Percentiles rank a stretch among this genome's conserved stretches.
Conservation (phyloP, 2,888 invertebrate genomes). For the Gastrophysa polygoni region DNA sequence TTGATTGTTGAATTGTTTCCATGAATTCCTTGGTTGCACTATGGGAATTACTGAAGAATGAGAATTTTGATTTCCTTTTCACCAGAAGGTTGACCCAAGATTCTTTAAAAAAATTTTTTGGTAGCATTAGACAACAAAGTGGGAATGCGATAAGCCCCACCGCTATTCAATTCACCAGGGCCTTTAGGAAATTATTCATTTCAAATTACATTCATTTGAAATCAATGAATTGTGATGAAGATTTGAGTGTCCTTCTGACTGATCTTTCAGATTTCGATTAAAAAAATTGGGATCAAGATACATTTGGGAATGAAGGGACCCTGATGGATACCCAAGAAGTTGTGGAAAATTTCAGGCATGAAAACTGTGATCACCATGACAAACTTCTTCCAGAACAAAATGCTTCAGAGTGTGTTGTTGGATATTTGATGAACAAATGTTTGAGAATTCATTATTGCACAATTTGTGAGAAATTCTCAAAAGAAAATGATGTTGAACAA, state of each 20-base stretch:
- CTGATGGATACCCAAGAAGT: neutral
- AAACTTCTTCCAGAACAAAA: conserved; percentile 6
- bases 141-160: conserved; percentile 16
- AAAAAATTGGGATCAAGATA: neutral
- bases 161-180: conserved; percentile 13
- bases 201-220: conserved; percentile 1
- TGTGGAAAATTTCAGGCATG: neutral
- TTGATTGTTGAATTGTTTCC: conserved; percentile 15
- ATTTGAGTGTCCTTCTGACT: conserved; percentile 7
- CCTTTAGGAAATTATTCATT: conserved; percentile 15
- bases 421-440: conserved; percentile 5
- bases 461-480: neutral
- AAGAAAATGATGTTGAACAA: conserved; percentile 9
- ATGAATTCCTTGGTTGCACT: conserved; percentile 15
- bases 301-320: neutral
- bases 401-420: conserved; percentile 3
- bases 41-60: conserved; percentile 8
- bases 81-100: conserved; percentile 19
- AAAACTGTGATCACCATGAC: neutral
- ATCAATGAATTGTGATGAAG: conserved; percentile 14
- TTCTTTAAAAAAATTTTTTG: conserved; percentile 33
- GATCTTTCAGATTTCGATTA: neutral
- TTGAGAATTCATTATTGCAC: neutral
- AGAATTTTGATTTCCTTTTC: conserved; percentile 11
- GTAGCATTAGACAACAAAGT: conserved; percentile 13